Conservation (phyloP, 2,888 invertebrate species). For the Tetragonisca angustula region DNA sequence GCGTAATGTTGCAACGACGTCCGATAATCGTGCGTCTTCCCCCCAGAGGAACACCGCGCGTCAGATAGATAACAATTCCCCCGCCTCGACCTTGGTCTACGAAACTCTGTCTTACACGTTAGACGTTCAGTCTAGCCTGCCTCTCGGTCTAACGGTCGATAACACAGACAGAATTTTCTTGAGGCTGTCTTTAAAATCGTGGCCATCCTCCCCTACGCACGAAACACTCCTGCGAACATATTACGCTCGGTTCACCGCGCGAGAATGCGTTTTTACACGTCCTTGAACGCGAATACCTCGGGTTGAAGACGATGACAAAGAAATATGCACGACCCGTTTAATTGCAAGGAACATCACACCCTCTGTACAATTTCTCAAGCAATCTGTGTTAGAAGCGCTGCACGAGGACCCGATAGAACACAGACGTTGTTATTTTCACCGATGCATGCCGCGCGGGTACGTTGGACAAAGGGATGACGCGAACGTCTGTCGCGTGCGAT, state of each 20-base stretch:
- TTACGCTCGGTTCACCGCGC: background rate
- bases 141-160: background rate
- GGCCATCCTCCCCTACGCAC: background rate
- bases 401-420: background rate
- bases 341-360: background rate
- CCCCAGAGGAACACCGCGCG: background rate
- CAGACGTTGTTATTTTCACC: background rate
- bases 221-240: background rate
- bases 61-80: constrained; percentile 18
- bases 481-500: background rate
- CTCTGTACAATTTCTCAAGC: background rate
- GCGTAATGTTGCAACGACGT: constrained; percentile 20
- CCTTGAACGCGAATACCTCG: background rate
- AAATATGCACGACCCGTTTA: background rate
- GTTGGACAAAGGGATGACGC: background rate
- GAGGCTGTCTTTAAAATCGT: background rate
- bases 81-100: constrained; percentile 17
- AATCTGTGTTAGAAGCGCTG: background rate
- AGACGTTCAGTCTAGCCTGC: background rate
- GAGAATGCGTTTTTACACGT: background rate
- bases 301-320: background rate
- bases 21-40: background rate
- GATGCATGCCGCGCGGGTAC: background rate
- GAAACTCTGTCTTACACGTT: too few species aligned
- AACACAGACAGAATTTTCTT: constrained; percentile 8